Evolutionary conservation across 2,888 invertebrate genomes (phyloP), one percentile per base, ranked within the genome.

Genomic region (Philereme transversata): DNA sequence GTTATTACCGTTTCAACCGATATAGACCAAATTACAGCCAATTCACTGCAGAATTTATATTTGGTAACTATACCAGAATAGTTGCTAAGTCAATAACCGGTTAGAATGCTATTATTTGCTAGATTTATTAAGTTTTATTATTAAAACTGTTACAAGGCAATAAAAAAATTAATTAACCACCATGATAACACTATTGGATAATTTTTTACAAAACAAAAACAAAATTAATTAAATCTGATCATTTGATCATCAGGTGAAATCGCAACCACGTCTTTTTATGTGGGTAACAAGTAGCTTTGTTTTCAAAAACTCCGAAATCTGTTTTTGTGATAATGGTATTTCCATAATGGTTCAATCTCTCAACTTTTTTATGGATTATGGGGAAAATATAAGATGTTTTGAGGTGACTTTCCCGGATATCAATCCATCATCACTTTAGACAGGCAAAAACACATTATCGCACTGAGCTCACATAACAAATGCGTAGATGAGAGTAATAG

Each of bases 381-480:
- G 11, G 22, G 35, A 55, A 58, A 57, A 62, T 55, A 55, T 51
- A 62, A 34, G 41, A 59, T 55, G 58, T 48, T 51, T 52, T 54
- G 34, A 54, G 44, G 11, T 33, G 48, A 49, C 48, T 51, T 52
- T 49, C 36, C 55, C 43, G 58, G 55, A 62, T 58, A 49, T 59
- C 62, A 55, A 62, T 62, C 58, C 51, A 56, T 62, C 62, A 58
- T 51, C 34, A 55, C 52, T 52, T 10, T 33, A 55, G 58, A 59
- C 62, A 59, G 44, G 34, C 58, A 41, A 58, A 58, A 62, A 58
- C 62, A 62, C 49, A 57, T 51, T 57, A 57, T 57, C 57, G 46
- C 45, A 22, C 10, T 40, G 22, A 36, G n/a, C 50, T 34, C 34
- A 41, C 8, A 55, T 22, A 43, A 48, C 47, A n/a, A 48, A 48